Conservation (phyloP, 1,140 invertebrate genomes). For the Maniola jurtina region DNA sequence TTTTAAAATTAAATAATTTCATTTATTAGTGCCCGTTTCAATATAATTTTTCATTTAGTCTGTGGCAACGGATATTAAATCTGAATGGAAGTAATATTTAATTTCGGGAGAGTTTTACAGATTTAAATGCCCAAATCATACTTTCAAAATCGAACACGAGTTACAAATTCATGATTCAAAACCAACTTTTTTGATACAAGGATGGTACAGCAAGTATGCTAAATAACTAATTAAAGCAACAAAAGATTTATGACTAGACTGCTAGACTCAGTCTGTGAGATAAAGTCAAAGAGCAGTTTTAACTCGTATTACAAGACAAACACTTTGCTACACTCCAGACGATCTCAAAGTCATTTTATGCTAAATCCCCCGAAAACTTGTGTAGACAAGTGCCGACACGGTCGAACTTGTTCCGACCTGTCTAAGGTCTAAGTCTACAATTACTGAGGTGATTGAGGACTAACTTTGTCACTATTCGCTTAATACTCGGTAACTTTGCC, state of each 20-base stretch:
- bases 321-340: neutral
- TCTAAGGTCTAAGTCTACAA: conserved; percentile 6
- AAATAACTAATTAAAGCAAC: neutral
- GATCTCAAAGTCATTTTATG: conserved; percentile 7
- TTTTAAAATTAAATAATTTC: too few relatives aligned
- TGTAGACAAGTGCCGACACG: neutral
- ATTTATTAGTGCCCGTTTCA: too few relatives aligned
- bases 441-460: conserved; percentile 3
- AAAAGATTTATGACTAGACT: too few relatives aligned
- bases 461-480: conserved; percentile 8
- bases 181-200: too few relatives aligned
- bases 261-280: neutral
- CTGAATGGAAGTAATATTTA: too few relatives aligned
- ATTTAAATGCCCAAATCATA: too few relatives aligned
- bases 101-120: too few relatives aligned
- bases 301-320: neutral
- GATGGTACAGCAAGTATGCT: too few relatives aligned
- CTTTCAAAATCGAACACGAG: too few relatives aligned
- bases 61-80: too few relatives aligned
- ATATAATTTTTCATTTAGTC: too few relatives aligned
- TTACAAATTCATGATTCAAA: too few relatives aligned
- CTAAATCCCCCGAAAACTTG: conserved; percentile 4
- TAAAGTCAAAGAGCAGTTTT: neutral
- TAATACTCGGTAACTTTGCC: conserved; percentile 7
- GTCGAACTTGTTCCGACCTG: conserved; percentile 7